phyloP scores from a whole-genome alignment of 2,113 vertebrate genomes.

The Lepus timidus region DNA sequence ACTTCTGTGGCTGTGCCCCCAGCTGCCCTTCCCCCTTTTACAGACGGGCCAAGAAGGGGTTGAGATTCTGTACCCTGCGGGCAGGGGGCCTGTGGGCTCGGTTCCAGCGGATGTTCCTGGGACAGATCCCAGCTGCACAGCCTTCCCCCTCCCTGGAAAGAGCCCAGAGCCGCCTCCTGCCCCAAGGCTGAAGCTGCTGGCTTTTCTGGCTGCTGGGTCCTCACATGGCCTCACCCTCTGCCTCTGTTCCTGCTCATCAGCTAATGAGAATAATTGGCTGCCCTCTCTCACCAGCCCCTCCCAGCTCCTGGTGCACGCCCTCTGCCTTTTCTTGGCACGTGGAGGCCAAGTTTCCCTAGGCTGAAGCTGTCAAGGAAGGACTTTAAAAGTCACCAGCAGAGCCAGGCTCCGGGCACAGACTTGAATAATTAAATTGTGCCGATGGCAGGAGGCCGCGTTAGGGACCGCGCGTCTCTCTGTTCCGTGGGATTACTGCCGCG shows the following conservation, averaged over 20 bases:
- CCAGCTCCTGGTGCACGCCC: not conserved
- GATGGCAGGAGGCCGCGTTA: not conserved
- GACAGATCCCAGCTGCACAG: not conserved
- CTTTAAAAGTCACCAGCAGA: constrained; percentile 6
- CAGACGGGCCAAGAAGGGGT: not conserved
- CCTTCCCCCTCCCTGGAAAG: not conserved
- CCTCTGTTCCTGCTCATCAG: not conserved
- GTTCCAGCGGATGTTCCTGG: not conserved
- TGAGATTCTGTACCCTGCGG: accelerated
- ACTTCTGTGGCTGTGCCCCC: not conserved
- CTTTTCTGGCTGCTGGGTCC: accelerated
- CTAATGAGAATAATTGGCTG: not conserved
- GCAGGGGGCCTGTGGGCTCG: accelerated
- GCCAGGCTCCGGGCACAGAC: not conserved
- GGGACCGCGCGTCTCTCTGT: not conserved
- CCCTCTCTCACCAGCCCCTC: not conserved
- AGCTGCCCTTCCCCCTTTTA: not conserved
- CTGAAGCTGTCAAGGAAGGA: constrained; percentile 4
- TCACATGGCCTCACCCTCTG: not conserved
- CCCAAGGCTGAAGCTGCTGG: not conserved
- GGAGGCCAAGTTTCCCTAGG: not conserved
- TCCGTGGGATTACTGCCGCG: constrained; percentile 13
- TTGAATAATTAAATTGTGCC: constrained; percentile 37
- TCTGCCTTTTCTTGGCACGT: not conserved
- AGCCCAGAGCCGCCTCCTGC: not conserved